Base-by-base conservation (phyloP, 1,140 invertebrate species). In the Capitella teleta region DNA sequence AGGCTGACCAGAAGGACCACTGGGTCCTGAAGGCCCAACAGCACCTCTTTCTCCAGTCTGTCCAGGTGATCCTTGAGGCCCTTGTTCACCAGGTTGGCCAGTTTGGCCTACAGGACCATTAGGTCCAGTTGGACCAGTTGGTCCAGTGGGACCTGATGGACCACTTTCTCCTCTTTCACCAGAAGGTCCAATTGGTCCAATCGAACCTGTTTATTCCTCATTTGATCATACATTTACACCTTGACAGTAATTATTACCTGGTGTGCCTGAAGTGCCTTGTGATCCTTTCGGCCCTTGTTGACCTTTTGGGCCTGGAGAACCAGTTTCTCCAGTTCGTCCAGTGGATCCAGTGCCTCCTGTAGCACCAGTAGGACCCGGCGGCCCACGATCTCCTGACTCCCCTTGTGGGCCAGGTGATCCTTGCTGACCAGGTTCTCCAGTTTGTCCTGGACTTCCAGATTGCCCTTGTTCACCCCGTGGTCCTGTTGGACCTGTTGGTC, bases 121-220 rank as follows among this genome's bases (percentile, higher is more conserved):
- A n/a, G n/a, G n/a, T n/a, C n/a, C n/a, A n/a, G n/a, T n/a, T n/a
- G 18, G 6, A 28, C 51, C 51, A 23, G 19, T 44, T 32, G 18
- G 18, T 16, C 49, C 49, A 24, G 19, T 8, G n/a, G n/a, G n/a
- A n/a, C n/a, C 46, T 28, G n/a, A 12, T n/a, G n/a, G n/a, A n/a
- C n/a, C n/a, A n/a, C n/a, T n/a, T n/a, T n/a, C n/a, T n/a, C n/a
- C n/a, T n/a, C n/a, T n/a, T 25, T 18, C 26, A 19, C 51, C 51
- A 10, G 34, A n/a, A 14, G 23, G 43, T n/a, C n/a, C n/a, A n/a
- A n/a, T n/a, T n/a, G n/a, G n/a, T n/a, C n/a, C n/a, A n/a, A n/a
- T n/a, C n/a, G n/a, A n/a, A 40, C 51, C 51, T 25, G 45, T 47
- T 21, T 26, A 19, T 6, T 45, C n/a, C n/a, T n/a, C n/a, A n/a